Evolutionary conservation across 2,113 vertebrate species (phyloP).

Genomic region (Lepus europaeus): DNA sequence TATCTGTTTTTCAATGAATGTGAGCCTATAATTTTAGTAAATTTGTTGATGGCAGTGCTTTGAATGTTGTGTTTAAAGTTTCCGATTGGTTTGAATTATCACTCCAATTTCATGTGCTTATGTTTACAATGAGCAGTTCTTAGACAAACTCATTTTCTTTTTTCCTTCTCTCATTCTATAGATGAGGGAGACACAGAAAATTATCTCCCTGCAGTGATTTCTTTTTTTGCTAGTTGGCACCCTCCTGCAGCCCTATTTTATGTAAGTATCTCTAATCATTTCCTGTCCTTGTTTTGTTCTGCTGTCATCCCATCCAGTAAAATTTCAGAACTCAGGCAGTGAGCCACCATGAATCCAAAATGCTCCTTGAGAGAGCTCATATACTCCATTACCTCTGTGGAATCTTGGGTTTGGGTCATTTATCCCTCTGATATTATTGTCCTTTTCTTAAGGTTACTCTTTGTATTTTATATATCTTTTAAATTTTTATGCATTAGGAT

Average conservation of each 20-base stretch:
- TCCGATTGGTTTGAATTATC: slow-evolving; percentile 8
- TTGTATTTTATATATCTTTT: not conserved
- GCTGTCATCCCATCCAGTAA: not conserved
- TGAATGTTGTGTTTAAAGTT: not conserved
- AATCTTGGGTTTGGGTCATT: not conserved
- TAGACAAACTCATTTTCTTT: not conserved
- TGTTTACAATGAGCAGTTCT: not conserved
- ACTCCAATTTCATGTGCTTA: not conserved
- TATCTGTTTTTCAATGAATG: not conserved
- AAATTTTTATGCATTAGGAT: not conserved
- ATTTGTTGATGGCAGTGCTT: not conserved
- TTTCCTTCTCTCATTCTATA: not conserved
- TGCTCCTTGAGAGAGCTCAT: not conserved
- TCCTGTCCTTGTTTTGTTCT: not conserved
- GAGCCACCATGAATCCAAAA: not conserved
- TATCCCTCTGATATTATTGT: not conserved
- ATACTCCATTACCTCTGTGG: not conserved
- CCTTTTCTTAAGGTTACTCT: not conserved
- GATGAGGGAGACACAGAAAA: not conserved
- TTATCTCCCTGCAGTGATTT: not conserved
- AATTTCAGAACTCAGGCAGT: not conserved
- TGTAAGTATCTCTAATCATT: not conserved
- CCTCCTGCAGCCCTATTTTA: not conserved
- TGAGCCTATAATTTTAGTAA: not conserved
- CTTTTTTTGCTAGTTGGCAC: not conserved